Base-by-base conservation (phyloP, 92 coral and sea anemone species). In the Pocillopora grandis region DNA sequence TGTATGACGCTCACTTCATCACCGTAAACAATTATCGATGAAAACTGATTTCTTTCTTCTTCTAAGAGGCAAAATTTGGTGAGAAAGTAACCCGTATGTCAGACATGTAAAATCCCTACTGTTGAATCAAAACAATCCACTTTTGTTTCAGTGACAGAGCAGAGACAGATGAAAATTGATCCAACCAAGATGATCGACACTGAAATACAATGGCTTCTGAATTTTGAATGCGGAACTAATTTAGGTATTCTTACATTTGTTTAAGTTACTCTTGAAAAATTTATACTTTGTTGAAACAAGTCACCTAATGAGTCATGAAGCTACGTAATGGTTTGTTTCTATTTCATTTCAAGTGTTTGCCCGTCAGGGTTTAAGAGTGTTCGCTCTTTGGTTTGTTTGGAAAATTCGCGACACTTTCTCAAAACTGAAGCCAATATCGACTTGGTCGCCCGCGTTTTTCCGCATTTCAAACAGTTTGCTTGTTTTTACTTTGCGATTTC, bases 161-260 rank as follows among this genome's bases (percentile, higher is more conserved):
- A 94, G 64, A 89, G 89, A 64, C 95, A 80, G 62, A 94, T 94
- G 98, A 94, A 94, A 83, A 90, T 94, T 52, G 90, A 89, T 69
- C 95, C 95, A 1, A 83, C 86, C 68, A 94, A 89, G 88, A 94
- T 94, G 98, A 80, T 91, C 17, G 95, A 94, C 58, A 89, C 66
- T 61, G 98, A 94, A 90, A 87, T 91, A 37, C 84, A 87, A 64
- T 91, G 95, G 98, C 89, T 94, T 12, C 80, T 91, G 37, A 94
- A 90, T 85, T 94, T 89, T 83, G 98, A 94, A 83, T 89, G 90
- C 11, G 89, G 89, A 57, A 71, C 85, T 36, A 91, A 83, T 80
- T 83, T 91, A 82, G 95, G 92, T 92, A 73, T 42, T 42, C 52
- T 7, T 42, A 42, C 52, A 42, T 42, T 42, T 42, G 52, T 2